Percentiles rank a stretch among this genome's conserved stretches.
phyloP scores from a whole-genome alignment of 2,888 invertebrate species.

The Apamea crenata region DNA sequence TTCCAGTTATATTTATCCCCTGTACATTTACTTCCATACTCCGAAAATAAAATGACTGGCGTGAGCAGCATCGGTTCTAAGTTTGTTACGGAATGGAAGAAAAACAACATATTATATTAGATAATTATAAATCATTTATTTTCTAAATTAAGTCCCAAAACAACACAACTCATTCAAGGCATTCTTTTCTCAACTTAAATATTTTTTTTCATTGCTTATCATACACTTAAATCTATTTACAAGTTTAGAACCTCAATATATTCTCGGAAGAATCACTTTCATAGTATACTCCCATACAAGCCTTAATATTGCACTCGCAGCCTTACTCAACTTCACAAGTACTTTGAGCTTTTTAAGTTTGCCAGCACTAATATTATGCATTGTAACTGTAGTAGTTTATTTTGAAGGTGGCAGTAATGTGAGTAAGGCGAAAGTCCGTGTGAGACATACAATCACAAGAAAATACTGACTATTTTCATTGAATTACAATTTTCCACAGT shows the following conservation, averaged over 20 bases:
- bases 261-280: slow-evolving; percentile 58
- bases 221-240: slow-evolving; percentile 76
- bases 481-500: slow-evolving; percentile 49
- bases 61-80: background rate
- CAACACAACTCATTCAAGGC: slow-evolving; percentile 81
- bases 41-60: background rate
- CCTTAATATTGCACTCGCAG: slow-evolving; percentile 60
- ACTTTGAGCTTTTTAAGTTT: slow-evolving; percentile 29
- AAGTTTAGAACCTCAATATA: slow-evolving; percentile 70
- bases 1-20: background rate
- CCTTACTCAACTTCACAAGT: slow-evolving; percentile 53
- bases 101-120: slow-evolving; percentile 34
- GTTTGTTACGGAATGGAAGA: background rate
- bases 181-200: slow-evolving; percentile 77
- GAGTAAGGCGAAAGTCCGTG: slow-evolving; percentile 47
- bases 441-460: slow-evolving; percentile 51
- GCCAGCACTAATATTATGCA: slow-evolving; percentile 37
- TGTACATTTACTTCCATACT: background rate
- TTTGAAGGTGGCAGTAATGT: slow-evolving; percentile 25
- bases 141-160: slow-evolving; percentile 81
- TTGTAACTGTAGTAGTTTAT: slow-evolving; percentile 24
- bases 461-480: slow-evolving; percentile 57
- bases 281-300: slow-evolving; percentile 55
- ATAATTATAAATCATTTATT: slow-evolving; percentile 73
- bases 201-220: slow-evolving; percentile 71